A percentile compares a stretch with the other conserved stretches of the same genome.
phyloP scores from a whole-genome alignment of 2,888 invertebrate species.

The Cephus rjabovi region DNA sequence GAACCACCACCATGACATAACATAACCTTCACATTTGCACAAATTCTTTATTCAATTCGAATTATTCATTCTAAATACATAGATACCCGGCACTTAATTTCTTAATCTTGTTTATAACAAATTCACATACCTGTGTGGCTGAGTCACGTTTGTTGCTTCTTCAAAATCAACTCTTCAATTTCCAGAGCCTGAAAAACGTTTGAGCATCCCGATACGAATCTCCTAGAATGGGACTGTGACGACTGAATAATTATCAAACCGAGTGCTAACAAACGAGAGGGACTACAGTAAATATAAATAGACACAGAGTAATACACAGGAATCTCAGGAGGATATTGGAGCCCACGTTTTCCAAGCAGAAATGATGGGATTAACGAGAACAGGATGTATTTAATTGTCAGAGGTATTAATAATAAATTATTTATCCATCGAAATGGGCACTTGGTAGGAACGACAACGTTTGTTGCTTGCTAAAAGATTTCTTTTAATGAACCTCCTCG shows the following conservation, averaged over 20 bases:
- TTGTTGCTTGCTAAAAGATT: conserved; percentile 13
- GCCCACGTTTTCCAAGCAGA: neutral
- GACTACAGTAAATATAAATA: neutral
- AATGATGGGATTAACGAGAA: neutral
- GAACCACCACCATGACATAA: neutral
- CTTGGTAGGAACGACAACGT: neutral
- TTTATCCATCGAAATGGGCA: neutral
- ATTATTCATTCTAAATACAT: neutral
- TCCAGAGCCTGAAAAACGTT: neutral
- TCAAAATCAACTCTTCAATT: neutral
- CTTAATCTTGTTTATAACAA: neutral
- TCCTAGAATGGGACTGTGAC: neutral
- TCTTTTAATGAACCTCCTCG: conserved; percentile 1
- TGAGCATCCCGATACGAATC: neutral
- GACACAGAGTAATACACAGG: neutral
- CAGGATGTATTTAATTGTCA: neutral
- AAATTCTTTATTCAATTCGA: neutral
- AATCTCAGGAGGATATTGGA: neutral
- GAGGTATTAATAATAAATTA: neutral
- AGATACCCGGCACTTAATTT: neutral
- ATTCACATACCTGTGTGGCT: neutral
- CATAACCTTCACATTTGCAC: neutral
- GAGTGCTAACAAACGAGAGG: neutral
- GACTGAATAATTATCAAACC: neutral
- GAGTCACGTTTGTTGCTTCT: neutral